These are phyloP conservation scores for Neoniphon sammara DNA, from an alignment of 2,797 vertebrate species.

Conservation along the genomic window DNA sequence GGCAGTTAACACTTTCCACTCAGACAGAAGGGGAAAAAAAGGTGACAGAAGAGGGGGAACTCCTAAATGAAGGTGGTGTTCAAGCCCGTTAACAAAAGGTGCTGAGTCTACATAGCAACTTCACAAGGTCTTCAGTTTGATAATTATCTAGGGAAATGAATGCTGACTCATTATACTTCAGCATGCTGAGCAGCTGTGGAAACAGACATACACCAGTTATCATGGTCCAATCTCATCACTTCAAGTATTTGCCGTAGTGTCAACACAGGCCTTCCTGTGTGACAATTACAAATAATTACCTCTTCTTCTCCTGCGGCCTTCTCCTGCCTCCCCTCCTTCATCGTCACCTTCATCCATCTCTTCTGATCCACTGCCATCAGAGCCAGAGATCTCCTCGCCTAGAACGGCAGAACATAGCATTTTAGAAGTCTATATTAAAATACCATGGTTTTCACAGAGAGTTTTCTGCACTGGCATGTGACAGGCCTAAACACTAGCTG, in stretches of 20 bases:
- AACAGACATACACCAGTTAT: background rate
- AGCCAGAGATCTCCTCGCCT: conserved; percentile 99
- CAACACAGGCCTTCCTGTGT: background rate
- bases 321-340: conserved; percentile 87
- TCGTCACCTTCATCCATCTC: conserved; percentile 94
- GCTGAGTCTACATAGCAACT: no score
- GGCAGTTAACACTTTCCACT: conserved; percentile 5
- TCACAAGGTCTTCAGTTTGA: conserved; percentile 14
- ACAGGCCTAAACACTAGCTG: background rate
- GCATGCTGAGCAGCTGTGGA: background rate
- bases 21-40: background rate
- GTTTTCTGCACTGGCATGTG: no score
- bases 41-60: conserved; percentile 57
- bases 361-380: conserved; percentile 93
- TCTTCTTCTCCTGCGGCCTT: conserved; percentile 89
- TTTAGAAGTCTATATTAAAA: background rate
- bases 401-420: conserved; percentile 16
- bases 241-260: background rate
- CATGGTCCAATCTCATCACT: background rate
- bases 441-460: background rate
- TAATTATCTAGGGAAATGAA: background rate
- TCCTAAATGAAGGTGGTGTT: conserved; percentile 26
- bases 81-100: background rate
- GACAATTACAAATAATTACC: conserved; percentile 75
- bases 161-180: conserved; percentile 40